These are phyloP conservation scores for Bubo scandiacus DNA, from an alignment of 2,113 vertebrate species.

Conservation along the genomic window DNA sequence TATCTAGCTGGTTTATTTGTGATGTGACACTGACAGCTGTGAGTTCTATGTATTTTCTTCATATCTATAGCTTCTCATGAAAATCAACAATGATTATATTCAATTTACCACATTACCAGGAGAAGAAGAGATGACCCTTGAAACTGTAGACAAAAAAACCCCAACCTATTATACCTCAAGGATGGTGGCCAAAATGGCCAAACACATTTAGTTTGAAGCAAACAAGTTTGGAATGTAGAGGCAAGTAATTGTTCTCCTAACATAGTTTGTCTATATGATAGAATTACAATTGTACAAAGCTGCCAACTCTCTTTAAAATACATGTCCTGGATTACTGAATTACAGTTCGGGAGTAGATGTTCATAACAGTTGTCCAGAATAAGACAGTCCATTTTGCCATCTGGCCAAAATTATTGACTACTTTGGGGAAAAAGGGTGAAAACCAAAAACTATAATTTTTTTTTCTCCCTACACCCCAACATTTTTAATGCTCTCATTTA, in stretches of 20 bases:
- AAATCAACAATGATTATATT: background rate
- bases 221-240: background rate
- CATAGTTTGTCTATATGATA: background rate
- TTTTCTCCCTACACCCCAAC: background rate
- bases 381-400: background rate
- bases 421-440: background rate
- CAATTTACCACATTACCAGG: background rate
- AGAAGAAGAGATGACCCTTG: background rate
- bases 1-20: background rate
- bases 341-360: background rate
- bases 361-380: background rate
- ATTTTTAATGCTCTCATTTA: background rate
- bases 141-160: background rate
- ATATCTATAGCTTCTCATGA: background rate
- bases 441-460: background rate
- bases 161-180: background rate
- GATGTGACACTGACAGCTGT: background rate
- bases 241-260: background rate
- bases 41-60: background rate
- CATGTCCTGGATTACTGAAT: background rate
- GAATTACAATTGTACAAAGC: background rate
- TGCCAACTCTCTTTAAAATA: background rate
- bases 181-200: background rate
- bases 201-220: background rate
- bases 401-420: background rate